Conservation (phyloP, 2,888 invertebrate species). For the Noctua comes region DNA sequence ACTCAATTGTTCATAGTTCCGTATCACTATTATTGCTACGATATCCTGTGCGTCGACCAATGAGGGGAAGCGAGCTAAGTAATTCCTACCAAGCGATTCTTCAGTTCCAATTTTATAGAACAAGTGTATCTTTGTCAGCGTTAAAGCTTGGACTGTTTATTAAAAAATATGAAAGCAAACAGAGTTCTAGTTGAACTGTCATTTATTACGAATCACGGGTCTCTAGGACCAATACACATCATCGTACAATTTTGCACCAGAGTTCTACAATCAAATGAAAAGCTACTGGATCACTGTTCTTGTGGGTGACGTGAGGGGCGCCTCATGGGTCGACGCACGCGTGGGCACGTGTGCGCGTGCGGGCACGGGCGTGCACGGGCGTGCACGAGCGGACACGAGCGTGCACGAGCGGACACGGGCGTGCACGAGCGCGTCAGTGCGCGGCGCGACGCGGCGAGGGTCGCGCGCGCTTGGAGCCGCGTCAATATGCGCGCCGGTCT, state of each 20-base stretch:
- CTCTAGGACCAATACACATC: conserved; percentile 41
- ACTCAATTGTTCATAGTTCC: conserved; percentile 58
- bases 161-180: conserved; percentile 56
- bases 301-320: conserved; percentile 12
- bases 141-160: conserved; percentile 30
- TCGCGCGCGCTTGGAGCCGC: conserved; percentile 55
- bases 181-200: conserved; percentile 57
- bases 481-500: conserved; percentile 88
- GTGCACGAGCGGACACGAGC: background rate
- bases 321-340: conserved; percentile 51
- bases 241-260: conserved; percentile 53
- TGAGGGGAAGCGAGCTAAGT: conserved; percentile 43
- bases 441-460: conserved; percentile 11
- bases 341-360: background rate
- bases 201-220: conserved; percentile 58
- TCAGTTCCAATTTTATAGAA: conserved; percentile 18
- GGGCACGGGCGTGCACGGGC: background rate
- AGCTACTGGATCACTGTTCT: conserved; percentile 46
- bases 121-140: background rate
- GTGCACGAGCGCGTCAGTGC: conserved; percentile 9
- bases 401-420: background rate
- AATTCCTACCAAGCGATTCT: conserved; percentile 30
- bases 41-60: conserved; percentile 61
- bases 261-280: conserved; percentile 56
- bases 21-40: conserved; percentile 70